Evolutionary conservation across 2,888 invertebrate genomes (phyloP), one percentile per base, ranked within the genome.

Genomic region (Melipona bicolor): DNA sequence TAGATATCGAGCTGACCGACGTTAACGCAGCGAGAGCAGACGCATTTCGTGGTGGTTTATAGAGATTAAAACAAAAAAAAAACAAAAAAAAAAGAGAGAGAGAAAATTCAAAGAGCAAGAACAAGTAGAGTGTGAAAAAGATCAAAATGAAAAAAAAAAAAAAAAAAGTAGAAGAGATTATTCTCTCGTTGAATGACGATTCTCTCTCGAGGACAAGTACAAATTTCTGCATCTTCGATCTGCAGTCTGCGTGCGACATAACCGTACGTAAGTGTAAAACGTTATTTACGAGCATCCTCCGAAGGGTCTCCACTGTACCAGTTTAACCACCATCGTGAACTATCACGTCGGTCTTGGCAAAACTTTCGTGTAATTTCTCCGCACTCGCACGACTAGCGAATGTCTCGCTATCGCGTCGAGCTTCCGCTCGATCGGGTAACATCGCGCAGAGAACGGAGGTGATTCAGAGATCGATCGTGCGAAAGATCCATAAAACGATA

Each of bases 291-390:
- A 86, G 81, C 88, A 87, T 88, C 89, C 92, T 93, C 93, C 91
- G 92, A 93, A 93, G 93, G 93, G 93, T 93, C 93, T 93, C 92
- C 93, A 93, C 93, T 92, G 84, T 89, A 88, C 89, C 89, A 89
- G 88, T 86, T 78, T 82, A 32, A 81, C 81, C 85, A 86, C 85
- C 75, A 68, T 79, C 77, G 77, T 77, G 83, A 84, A 83, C 77
- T 75, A 79, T 90, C 90, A 90, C 88, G 87, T 89, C 83, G 85
- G 86, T 89, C 85, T 88, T 89, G 87, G 85, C 87, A 70, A 82
- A 61, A 88, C 81, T 71, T 71, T 62, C 62, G 90, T 88, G 90
- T 84, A 82, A 88, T 88, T 83, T 88, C 90, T 88, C 86, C 73
- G 85, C 85, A 81, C 67, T 65, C 64, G 61, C 62, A 68, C 50